Conservation (phyloP, 2,113 vertebrate genomes). For the Rattus rattus region DNA sequence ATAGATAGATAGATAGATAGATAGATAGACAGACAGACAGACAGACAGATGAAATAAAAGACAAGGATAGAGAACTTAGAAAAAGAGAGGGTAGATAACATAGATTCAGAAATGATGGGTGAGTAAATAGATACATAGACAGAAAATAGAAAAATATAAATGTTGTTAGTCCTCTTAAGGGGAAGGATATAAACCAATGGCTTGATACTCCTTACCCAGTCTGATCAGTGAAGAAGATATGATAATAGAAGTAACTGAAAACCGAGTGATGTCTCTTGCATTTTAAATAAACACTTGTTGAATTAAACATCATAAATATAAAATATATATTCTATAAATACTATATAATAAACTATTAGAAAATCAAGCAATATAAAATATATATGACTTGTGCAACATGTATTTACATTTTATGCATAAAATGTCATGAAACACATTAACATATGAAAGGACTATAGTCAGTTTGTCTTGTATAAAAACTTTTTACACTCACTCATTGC, state of each 20-base stretch:
- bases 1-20: not conserved
- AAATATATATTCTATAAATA: not conserved
- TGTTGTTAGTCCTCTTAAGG: not conserved
- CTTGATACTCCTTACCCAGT: not conserved
- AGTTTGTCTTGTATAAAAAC: not conserved
- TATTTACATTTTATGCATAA: not conserved
- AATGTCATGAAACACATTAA: not conserved
- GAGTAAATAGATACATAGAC: not conserved
- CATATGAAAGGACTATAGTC: not conserved
- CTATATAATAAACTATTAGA: not conserved
- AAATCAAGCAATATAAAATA: not conserved
- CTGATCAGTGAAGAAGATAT: not conserved
- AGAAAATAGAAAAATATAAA: not conserved
- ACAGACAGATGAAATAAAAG: not conserved
- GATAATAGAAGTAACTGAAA: not conserved
- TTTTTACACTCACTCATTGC: not conserved
- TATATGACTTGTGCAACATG: not conserved
- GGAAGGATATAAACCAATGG: not conserved
- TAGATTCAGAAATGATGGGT: not conserved
- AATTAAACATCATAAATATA: not conserved
- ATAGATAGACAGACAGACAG: not conserved
- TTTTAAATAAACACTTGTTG: not conserved
- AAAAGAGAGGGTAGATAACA: not conserved
- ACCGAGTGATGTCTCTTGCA: not conserved
- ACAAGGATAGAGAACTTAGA: not conserved